Base-by-base conservation (phyloP, 1,140 invertebrate genomes). In the Leptinotarsa texana region DNA sequence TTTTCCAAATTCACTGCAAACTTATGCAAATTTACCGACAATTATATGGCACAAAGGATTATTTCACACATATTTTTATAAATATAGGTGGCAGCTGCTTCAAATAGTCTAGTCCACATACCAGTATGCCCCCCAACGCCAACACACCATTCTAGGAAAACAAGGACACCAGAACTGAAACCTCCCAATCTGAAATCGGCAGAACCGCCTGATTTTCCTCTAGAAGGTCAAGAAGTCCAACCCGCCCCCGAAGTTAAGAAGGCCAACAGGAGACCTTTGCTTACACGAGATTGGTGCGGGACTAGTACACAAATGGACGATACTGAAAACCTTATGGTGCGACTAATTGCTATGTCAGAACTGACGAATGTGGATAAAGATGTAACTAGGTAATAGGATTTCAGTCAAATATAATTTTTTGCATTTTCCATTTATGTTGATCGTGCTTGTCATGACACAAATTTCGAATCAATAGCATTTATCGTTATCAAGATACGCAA, bases 121-220 rank as follows among this genome's bases (percentile, higher is more conserved):
- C 82, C 86, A 1, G 87, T 92, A 47, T 95, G 94, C 82, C 93
- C 81, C 8, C 93, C 94, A 1, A 95, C 93, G 1, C 93, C 94
- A 0, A 95, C 93, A 0, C 94, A 95, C 85, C 93, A 93, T 81
- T 92, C 93, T 11, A 87, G 92, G 57, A 88, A 89, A 51, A 86
- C 89, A 70, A 87, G 87, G 0, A 84, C 86, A 0, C 80, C 85
- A 1, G 88, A 89, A 71, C 78, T 87, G 75, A 78, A 81, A 57
- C 84, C 84, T 18, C 83, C 84, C 22, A 82, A 73, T 57, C 80
- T 89, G 27, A 88, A 88, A 75, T 87, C 86, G 11, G 67, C 77
- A 74, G 76, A 83, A 21, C 69, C 73, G n/a, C 73, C 76, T 8
- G 77, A 76, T 69, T 69, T 78, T 66, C 74, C 76, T 24, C 63